phyloP scores from a whole-genome alignment of 2,113 vertebrate species.

The Ophthalmolycus amberensis region DNA sequence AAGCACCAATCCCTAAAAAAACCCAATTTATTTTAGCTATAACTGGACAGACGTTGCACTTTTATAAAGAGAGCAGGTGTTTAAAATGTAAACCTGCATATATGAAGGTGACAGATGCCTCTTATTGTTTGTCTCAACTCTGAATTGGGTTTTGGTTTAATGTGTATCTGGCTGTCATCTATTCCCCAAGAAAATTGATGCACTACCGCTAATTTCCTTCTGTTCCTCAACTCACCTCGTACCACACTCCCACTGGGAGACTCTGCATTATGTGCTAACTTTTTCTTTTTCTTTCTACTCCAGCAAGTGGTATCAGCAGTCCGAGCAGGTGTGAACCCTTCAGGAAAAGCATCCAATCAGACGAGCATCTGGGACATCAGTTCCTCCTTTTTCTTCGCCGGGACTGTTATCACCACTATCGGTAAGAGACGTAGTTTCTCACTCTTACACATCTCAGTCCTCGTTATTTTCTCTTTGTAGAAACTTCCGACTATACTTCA shows the following conservation, averaged over 20 bases:
- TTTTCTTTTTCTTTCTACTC: slow-evolving; percentile 1
- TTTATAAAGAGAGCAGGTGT: not conserved
- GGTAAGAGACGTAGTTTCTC: slow-evolving; percentile 84
- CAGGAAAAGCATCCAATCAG: slow-evolving; percentile 92
- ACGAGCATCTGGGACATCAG: slow-evolving; percentile 99
- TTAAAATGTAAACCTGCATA: not conserved
- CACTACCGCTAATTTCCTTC: not conserved
- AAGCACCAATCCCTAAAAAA: not conserved
- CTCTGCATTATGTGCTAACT: slow-evolving; percentile 1
- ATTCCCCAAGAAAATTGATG: slow-evolving; percentile 20
- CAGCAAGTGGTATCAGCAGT: slow-evolving; percentile 97
- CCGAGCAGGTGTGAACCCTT: slow-evolving; percentile 94
- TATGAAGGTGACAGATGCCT: slow-evolving; percentile 1
- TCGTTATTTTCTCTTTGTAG: not conserved
- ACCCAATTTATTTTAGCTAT: not conserved
- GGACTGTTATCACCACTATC: slow-evolving; percentile 99
- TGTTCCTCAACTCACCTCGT: slow-evolving; percentile 5
- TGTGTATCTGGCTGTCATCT: slow-evolving; percentile 20
- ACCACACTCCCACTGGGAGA: slow-evolving; percentile 12
- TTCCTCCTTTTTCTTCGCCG: slow-evolving; percentile 99
- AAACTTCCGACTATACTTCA: not conserved
- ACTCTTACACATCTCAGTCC: not conserved
- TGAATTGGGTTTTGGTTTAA: slow-evolving; percentile 32
- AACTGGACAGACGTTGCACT: not conserved
- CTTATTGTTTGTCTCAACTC: slow-evolving; percentile 13